Evolutionary conservation across 2,797 vertebrate species (phyloP), one percentile per base, ranked within the genome.

Genomic region (Pterois miles): DNA sequence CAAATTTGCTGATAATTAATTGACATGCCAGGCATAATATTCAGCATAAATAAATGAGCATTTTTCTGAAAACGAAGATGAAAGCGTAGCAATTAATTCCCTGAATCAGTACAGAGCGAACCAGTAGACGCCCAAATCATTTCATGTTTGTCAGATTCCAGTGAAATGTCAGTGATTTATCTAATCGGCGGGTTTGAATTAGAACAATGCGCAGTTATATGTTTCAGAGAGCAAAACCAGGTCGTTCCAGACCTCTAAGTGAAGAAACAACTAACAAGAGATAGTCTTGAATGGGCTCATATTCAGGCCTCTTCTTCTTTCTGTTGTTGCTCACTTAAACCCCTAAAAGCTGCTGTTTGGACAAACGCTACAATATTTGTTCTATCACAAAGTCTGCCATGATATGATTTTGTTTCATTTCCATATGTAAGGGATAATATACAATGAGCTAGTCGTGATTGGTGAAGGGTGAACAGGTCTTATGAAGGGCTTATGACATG

Each of bases 1-100:
- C 89, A 91, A 89, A 92, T 92, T 92, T 87, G 83, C 74, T 78
- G 91, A 92, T 92, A 92, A 92, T 94, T 91, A 92, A 91, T 91
- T 93, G 88, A 92, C 87, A 90, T 87, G 88, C 86, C 90, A 86
- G 88, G 80, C 84, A 82, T 89, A 86, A 93, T 92, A 91, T 90
- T 92, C 85, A 65, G 86, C 88, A 88, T 90, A 91, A 93, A 93
- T 92, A 91, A 91, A 91, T 80, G 83, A 89, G 86, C 80, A 82
- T 89, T 88, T 87, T 92, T 90, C 80, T 76, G 83, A 89, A 87
- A 91, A 85, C 4, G 29, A 81, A 88, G 85, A 92, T 91, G 87
- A 91, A 93, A 91, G 88, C 22, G 4, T 12, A 18, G 69, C 82
- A 91, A 91, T 91, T 89, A 89, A 88, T 87, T 90, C 80, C 76